Conservation (phyloP, 2,888 invertebrate species). For the Oxyteleia sp. region DNA sequence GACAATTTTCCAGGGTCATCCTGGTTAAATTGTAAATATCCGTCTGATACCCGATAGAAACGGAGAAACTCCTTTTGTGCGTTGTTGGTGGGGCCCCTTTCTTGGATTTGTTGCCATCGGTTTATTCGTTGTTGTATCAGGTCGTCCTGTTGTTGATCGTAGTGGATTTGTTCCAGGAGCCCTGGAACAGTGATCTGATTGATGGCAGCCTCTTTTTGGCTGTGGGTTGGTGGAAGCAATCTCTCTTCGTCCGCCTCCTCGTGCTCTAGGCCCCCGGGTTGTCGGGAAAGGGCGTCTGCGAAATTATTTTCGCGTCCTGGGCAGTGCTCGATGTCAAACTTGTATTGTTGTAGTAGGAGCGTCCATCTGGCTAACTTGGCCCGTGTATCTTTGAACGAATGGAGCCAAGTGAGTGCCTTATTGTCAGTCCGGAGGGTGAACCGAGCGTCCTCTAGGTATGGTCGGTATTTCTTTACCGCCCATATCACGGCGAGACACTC, state of each 20-base stretch:
- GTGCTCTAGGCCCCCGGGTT: not conserved
- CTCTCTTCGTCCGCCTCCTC: constrained; percentile 7
- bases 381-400: not conserved
- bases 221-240: not conserved
- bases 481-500: constrained; percentile 41
- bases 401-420: constrained; percentile 14
- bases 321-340: not conserved
- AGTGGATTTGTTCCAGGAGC: not conserved
- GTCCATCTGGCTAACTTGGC: constrained; percentile 38
- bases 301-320: constrained; percentile 12
- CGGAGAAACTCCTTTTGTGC: too few species aligned
- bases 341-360: constrained; percentile 8
- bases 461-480: constrained; percentile 50
- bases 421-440: constrained; percentile 19
- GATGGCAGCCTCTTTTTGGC: not conserved
- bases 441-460: constrained; percentile 46
- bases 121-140: not conserved
- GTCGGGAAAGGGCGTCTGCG: constrained; percentile 22
- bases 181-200: too few species aligned
- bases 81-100: too few species aligned
- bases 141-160: not conserved
- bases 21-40: not conserved
- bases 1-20: not conserved
- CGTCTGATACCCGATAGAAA: not conserved
- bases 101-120: too few species aligned